These are phyloP conservation scores for Rhodinocichla rosea DNA, from an alignment of 2,113 vertebrate genomes.

Conservation along the genomic window DNA sequence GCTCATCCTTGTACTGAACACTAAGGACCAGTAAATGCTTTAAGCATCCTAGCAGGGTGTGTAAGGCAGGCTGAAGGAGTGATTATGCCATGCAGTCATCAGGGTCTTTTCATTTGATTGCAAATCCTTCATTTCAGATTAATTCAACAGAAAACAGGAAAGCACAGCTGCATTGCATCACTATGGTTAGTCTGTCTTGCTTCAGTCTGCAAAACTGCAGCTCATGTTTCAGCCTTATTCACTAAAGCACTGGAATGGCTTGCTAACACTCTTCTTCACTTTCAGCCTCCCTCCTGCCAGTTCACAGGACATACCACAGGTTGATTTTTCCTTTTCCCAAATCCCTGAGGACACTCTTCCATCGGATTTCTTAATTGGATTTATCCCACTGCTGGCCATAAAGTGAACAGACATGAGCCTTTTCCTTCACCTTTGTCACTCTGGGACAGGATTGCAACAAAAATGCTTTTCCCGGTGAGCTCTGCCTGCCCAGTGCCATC, in stretches of 20 bases:
- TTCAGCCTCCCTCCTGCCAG: not conserved
- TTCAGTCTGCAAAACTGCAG: not conserved
- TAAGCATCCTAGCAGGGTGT: not conserved
- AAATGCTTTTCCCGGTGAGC: not conserved
- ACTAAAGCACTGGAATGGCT: not conserved
- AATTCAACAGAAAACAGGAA: not conserved
- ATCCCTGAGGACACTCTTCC: not conserved
- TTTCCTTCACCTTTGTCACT: not conserved
- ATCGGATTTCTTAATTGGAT: not conserved
- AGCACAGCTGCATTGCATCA: not conserved
- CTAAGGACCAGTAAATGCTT: not conserved
- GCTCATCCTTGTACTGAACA: not conserved
- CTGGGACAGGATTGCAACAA: not conserved
- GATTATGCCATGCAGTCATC: not conserved
- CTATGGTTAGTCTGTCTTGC: not conserved
- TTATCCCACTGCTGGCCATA: not conserved
- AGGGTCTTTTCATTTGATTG: not conserved
- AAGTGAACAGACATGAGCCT: not conserved
- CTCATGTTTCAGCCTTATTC: not conserved
- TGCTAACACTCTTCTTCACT: not conserved
- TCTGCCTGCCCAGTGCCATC: not conserved
- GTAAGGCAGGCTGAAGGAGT: not conserved
- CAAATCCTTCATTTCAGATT: not conserved
- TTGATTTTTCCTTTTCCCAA: not conserved
- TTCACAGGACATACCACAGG: not conserved